A percentile compares a stretch with the other conserved stretches of the same genome.
Conservation (phyloP, 2,797 vertebrate genomes). For the Betta splendens region DNA sequence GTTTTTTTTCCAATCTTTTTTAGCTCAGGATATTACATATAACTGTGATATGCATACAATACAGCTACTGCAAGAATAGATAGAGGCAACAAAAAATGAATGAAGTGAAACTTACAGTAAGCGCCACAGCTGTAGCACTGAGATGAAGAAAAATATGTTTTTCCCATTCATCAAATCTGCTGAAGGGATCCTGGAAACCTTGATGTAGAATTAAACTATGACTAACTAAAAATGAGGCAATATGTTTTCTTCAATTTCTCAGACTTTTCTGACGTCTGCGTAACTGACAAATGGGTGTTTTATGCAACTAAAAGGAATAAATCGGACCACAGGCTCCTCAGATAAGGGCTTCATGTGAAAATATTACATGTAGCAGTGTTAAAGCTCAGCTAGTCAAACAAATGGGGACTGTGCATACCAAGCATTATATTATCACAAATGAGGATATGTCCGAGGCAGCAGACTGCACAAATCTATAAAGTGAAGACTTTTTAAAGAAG, state of each 20-base stretch:
- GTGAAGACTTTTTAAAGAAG: conserved; percentile 7
- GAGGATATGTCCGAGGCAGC: conserved; percentile 17
- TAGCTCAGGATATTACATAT: too few species aligned
- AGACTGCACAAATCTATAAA: conserved; percentile 24
- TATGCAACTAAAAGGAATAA: conserved; percentile 31
- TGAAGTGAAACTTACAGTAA: too few species aligned
- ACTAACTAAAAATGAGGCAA: background rate
- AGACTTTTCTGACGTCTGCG: background rate
- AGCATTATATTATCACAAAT: conserved; percentile 37
- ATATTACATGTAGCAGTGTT: conserved; percentile 38
- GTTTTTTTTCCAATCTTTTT: too few species aligned
- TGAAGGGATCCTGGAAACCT: background rate
- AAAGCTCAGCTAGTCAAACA: conserved; percentile 44
- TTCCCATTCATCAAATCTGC: too few species aligned
- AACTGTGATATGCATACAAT: too few species aligned
- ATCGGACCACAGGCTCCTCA: conserved; percentile 30
- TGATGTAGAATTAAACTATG: background rate
- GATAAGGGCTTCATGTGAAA: conserved; percentile 38
- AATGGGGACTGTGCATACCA: conserved; percentile 35
- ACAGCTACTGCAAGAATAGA: too few species aligned
- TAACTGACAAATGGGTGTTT: conserved; percentile 20
- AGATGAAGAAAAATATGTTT: too few species aligned
- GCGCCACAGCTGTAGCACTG: too few species aligned
- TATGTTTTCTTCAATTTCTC: background rate
- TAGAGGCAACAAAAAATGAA: too few species aligned